Evolutionary conservation across 2,113 vertebrate genomes (phyloP).

Genomic region (Mionectes macconnelli): DNA sequence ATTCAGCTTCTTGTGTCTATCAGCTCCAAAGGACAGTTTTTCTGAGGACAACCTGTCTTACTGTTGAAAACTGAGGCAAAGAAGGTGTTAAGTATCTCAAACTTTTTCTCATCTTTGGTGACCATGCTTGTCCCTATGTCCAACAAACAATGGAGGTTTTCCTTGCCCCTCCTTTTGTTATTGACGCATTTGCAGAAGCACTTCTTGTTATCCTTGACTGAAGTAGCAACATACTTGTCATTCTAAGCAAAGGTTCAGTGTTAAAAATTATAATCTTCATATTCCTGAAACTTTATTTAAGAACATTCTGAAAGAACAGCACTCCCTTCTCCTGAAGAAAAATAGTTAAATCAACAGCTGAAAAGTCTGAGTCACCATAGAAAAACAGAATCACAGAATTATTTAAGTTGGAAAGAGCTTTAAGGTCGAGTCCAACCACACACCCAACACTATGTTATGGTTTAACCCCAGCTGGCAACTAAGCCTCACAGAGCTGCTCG

Average conservation of each 20-base stretch:
- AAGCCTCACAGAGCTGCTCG: too few relatives aligned
- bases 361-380: neutral
- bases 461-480: neutral
- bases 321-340: neutral
- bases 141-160: too few relatives aligned
- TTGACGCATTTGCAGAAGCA: too few relatives aligned
- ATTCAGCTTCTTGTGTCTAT: too few relatives aligned
- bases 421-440: neutral
- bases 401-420: neutral
- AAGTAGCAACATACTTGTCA: neutral
- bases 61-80: too few relatives aligned
- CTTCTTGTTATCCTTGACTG: too few relatives aligned
- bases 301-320: neutral
- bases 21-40: too few relatives aligned
- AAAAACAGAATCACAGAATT: neutral
- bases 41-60: too few relatives aligned
- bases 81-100: too few relatives aligned
- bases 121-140: too few relatives aligned
- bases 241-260: neutral
- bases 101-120: too few relatives aligned
- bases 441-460: accelerated
- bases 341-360: neutral
- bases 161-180: too few relatives aligned
- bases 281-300: neutral
- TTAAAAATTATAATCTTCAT: neutral